These are phyloP conservation scores for Hemitrygon akajei DNA, from an alignment of 2,797 vertebrate genomes.

Conservation along the genomic window DNA sequence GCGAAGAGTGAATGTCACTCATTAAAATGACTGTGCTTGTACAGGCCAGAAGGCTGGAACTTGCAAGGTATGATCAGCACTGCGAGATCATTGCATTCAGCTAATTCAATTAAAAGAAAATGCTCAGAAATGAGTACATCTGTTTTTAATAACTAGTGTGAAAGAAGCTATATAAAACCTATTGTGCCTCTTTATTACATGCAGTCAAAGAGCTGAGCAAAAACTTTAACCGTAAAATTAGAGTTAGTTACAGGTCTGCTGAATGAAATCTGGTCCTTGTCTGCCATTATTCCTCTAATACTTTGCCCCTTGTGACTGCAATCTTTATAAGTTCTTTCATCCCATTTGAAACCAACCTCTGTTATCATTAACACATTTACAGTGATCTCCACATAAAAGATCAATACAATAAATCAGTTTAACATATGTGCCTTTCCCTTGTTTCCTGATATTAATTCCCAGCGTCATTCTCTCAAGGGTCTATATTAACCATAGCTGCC, in stretches of 20 bases:
- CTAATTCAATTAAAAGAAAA: background rate
- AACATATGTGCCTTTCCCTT: too few species aligned
- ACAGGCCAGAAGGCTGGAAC: background rate
- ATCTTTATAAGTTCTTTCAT: too few species aligned
- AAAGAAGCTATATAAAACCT: background rate
- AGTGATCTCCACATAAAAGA: too few species aligned
- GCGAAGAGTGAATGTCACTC: background rate
- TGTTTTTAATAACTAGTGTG: slow-evolving; percentile 21
- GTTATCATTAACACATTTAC: too few species aligned
- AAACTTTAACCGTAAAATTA: background rate
- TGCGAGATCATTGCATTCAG: background rate
- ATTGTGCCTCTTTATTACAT: background rate
- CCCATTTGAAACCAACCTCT: too few species aligned
- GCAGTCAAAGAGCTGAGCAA: background rate
- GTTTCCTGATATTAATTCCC: too few species aligned
- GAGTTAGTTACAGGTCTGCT: background rate
- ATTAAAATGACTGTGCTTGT: background rate
- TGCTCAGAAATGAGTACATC: background rate
- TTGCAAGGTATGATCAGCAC: background rate
- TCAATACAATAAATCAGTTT: too few species aligned
- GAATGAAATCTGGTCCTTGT: background rate
- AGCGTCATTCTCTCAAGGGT: too few species aligned
- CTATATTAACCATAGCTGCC: too few species aligned
- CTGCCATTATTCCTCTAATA: too few species aligned
- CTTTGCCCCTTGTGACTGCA: too few species aligned